Conservation (phyloP, 2,113 vertebrate genomes). For the Mirounga angustirostris region DNA sequence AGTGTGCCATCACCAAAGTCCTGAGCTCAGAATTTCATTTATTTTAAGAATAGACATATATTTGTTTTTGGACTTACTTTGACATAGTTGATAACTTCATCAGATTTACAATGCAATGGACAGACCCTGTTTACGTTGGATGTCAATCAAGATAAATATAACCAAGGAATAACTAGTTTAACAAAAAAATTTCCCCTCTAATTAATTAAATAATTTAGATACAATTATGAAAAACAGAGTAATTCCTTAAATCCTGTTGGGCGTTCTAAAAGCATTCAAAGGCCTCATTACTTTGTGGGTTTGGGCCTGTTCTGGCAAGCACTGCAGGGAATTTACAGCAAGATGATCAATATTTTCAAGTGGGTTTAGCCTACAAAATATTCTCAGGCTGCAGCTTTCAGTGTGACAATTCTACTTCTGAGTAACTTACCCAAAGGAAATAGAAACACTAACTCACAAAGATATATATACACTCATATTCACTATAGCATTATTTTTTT, state of each 20-base stretch:
- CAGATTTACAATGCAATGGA: not conserved
- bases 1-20: not conserved
- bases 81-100: not conserved
- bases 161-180: not conserved
- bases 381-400: not conserved
- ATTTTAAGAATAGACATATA: not conserved
- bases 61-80: not conserved
- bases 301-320: not conserved
- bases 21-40: not conserved
- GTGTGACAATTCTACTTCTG: not conserved
- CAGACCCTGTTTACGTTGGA: not conserved
- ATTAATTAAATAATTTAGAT: not conserved
- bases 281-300: not conserved
- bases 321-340: not conserved
- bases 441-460: not conserved
- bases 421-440: not conserved
- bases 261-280: not conserved
- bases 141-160: not conserved
- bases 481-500: not conserved
- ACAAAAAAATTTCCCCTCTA: not conserved
- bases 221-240: not conserved
- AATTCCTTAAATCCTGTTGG: not conserved
- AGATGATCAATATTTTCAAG: not conserved
- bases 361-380: not conserved
- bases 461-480: not conserved